A percentile compares a stretch with the other conserved stretches of the same genome.
Conservation (phyloP, 2,888 invertebrate species). For the Listrodromus nycthemerus region DNA sequence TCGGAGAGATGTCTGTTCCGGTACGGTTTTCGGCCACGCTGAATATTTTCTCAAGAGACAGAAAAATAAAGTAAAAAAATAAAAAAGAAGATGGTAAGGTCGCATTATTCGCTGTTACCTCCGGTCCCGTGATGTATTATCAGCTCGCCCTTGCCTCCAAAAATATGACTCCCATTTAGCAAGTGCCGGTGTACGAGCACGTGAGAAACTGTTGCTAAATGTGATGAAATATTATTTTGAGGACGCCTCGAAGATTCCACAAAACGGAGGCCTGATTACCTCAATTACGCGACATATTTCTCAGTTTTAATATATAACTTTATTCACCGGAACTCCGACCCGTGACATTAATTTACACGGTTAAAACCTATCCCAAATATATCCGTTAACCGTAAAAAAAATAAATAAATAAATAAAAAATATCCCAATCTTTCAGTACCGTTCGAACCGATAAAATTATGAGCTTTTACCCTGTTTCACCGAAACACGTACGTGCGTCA, state of each 20-base stretch:
- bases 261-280: constrained; percentile 52
- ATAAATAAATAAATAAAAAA: too few species aligned
- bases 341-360: too few species aligned
- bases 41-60: constrained; percentile 45
- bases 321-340: not conserved
- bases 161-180: constrained; percentile 68
- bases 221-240: constrained; percentile 63
- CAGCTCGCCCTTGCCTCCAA: constrained; percentile 41
- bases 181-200: constrained; percentile 64
- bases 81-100: constrained; percentile 48
- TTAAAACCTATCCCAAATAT: too few species aligned
- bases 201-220: constrained; percentile 68
- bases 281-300: constrained; percentile 58
- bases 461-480: not conserved
- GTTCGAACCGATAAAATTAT: not conserved
- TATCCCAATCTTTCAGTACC: too few species aligned
- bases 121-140: constrained; percentile 60
- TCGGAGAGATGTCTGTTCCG: constrained; percentile 46
- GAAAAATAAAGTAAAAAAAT: constrained; percentile 10
- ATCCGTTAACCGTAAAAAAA: too few species aligned
- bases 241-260: constrained; percentile 55
- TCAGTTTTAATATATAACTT: not conserved
- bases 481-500: constrained; percentile 12
- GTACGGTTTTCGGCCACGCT: constrained; percentile 38
- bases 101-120: constrained; percentile 62